Evolutionary conservation across 2,113 vertebrate genomes (phyloP).

Genomic region (Octodon degus): DNA sequence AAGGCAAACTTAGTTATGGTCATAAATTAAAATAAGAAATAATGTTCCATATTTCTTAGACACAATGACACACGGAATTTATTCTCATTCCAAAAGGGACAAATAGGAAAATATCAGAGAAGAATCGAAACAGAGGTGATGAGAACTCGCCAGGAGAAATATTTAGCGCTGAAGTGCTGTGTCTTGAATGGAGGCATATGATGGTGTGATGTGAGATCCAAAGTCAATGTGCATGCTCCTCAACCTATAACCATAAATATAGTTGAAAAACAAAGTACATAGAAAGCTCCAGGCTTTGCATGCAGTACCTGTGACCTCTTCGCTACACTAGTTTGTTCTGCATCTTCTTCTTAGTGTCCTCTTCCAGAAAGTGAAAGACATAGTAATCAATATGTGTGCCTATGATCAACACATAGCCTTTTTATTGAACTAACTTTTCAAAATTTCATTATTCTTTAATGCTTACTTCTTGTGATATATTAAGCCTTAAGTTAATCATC

Average conservation of each 20-base stretch:
- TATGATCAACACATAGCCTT: not conserved
- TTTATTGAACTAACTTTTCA: not conserved
- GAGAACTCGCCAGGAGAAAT: not conserved
- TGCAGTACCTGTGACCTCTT: not conserved
- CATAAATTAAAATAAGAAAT: not conserved
- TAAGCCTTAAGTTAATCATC: not conserved
- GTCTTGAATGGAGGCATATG: rapidly evolving
- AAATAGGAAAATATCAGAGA: not conserved
- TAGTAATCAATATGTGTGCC: not conserved
- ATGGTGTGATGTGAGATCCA: not conserved
- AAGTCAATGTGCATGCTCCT: not conserved
- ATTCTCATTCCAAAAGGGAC: not conserved
- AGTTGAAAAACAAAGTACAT: not conserved
- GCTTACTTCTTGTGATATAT: not conserved
- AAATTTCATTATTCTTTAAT: not conserved
- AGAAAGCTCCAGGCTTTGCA: not conserved
- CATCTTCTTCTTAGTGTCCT: not conserved
- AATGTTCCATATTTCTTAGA: not conserved
- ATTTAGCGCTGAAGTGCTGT: not conserved
- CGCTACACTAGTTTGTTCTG: not conserved
- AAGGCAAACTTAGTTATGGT: not conserved
- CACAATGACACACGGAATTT: not conserved
- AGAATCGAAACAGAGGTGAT: not conserved
- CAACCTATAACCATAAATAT: not conserved
- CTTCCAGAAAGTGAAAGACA: not conserved